Evolutionary conservation across 2,888 invertebrate genomes (phyloP).

Genomic region (Noctua pronuba): DNA sequence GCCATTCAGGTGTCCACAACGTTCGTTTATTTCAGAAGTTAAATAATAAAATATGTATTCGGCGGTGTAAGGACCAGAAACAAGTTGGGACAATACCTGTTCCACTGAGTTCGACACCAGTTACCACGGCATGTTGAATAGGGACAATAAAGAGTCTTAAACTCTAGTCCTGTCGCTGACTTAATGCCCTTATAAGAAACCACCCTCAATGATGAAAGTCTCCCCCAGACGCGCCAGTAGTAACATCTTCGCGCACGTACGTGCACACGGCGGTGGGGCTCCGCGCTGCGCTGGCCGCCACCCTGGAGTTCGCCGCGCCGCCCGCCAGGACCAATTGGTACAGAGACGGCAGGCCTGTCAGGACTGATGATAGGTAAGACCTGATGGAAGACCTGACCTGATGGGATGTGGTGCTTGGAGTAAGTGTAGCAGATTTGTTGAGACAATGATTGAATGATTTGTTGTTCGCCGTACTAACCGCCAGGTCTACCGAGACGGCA

Average conservation of each 20-base stretch:
- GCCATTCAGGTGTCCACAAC: background rate
- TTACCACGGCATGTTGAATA: background rate
- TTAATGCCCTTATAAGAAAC: background rate
- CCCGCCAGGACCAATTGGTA: constrained; percentile 93
- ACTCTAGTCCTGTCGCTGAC: background rate
- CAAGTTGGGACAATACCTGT: background rate
- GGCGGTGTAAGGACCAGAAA: background rate
- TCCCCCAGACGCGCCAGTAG: constrained; percentile 93
- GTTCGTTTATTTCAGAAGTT: background rate
- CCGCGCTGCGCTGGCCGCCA: constrained; percentile 93
- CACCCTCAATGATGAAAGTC: too few species aligned
- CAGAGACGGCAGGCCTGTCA: constrained; percentile 91
- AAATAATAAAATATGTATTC: background rate
- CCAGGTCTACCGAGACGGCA: background rate
- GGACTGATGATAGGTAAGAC: constrained; percentile 82
- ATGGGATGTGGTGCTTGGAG: background rate
- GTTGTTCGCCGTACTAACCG: background rate
- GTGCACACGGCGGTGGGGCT: constrained; percentile 94
- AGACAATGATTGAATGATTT: background rate
- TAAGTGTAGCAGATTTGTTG: background rate
- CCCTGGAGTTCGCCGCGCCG: constrained; percentile 93
- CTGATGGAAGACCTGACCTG: background rate
- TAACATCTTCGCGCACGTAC: constrained; percentile 91
- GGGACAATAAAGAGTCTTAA: background rate
- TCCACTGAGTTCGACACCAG: background rate